Evolutionary conservation across 2,113 vertebrate genomes (phyloP).

Genomic region (Pavo muticus): DNA sequence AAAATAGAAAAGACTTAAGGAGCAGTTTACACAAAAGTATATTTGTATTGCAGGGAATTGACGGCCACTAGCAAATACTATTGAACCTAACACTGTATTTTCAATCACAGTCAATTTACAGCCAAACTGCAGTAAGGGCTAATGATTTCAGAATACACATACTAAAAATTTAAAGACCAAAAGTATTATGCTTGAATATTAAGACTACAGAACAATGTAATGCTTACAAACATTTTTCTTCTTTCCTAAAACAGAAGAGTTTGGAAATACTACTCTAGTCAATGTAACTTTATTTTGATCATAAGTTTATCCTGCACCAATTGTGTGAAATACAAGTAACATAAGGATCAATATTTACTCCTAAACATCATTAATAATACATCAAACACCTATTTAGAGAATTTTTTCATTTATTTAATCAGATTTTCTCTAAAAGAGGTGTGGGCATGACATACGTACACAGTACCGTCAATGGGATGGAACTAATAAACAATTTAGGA

Average conservation of each 20-base stretch:
- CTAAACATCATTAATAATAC: conserved; percentile 11
- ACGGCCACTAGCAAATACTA: neutral
- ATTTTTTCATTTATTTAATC: neutral
- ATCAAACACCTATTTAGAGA: neutral
- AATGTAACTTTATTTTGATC: neutral
- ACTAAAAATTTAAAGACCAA: neutral
- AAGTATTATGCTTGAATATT: neutral
- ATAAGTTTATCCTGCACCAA: neutral
- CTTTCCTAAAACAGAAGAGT: neutral
- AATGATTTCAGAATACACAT: neutral
- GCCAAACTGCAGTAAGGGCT: neutral
- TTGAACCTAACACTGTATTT: neutral
- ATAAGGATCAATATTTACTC: neutral
- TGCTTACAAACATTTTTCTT: neutral
- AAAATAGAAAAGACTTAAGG: neutral
- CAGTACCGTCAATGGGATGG: neutral
- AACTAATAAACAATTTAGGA: neutral
- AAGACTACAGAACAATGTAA: neutral
- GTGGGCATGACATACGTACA: neutral
- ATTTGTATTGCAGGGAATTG: neutral
- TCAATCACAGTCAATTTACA: neutral
- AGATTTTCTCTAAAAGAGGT: neutral
- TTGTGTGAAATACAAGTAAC: neutral
- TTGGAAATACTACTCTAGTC: neutral
- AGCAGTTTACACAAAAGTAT: neutral